phyloP scores from a whole-genome alignment of 1,140 invertebrate genomes.

The Caerostris darwini region DNA sequence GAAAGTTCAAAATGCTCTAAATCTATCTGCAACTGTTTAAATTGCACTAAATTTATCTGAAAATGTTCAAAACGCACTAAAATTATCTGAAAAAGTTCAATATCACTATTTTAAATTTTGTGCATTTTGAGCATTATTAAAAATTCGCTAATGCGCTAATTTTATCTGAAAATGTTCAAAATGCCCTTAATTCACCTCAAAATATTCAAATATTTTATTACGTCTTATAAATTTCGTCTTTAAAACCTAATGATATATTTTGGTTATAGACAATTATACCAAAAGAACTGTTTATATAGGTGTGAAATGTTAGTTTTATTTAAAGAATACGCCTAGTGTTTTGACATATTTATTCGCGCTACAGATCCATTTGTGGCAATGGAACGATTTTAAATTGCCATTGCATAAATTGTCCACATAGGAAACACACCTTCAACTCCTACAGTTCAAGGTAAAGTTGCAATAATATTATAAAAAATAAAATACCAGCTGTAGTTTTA shows the following conservation, averaged over 20 bases:
- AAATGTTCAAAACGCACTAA: too few relatives aligned
- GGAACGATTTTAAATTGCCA: not conserved
- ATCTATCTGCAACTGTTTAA: too few relatives aligned
- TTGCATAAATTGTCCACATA: not conserved
- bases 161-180: too few relatives aligned
- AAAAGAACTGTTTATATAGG: not conserved
- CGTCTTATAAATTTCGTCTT: not conserved
- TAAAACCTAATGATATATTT: not conserved
- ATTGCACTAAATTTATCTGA: too few relatives aligned
- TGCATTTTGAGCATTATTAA: too few relatives aligned
- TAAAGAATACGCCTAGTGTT: not conserved
- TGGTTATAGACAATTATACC: not conserved
- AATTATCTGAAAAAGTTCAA: too few relatives aligned
- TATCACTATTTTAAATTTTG: too few relatives aligned
- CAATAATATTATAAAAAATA: not conserved
- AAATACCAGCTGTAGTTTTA: too few relatives aligned
- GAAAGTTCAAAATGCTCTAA: too few relatives aligned
- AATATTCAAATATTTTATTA: not conserved
- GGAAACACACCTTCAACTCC: not conserved
- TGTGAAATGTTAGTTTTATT: not conserved
- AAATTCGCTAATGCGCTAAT: too few relatives aligned
- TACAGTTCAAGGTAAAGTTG: not conserved
- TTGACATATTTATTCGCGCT: not conserved
- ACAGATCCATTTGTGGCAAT: not conserved
- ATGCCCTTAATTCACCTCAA: too few relatives aligned